Percentiles rank a stretch among this genome's conserved stretches.
Evolutionary conservation across 2,888 invertebrate species (phyloP).

Genomic region (Trichogramma evanescens): DNA sequence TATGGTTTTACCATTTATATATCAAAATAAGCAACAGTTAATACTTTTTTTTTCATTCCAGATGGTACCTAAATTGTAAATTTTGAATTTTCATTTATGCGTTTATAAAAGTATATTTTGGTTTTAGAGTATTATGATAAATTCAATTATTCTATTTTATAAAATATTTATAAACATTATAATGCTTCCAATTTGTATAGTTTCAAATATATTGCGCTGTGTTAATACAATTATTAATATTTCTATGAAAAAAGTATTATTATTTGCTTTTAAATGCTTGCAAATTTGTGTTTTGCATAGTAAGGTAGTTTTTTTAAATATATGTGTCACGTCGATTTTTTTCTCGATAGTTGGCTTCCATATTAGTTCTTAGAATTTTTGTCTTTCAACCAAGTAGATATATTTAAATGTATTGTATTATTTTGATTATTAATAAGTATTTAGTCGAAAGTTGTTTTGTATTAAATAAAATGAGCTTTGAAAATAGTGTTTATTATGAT

Average conservation of each 20-base stretch:
- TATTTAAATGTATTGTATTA: too few species aligned
- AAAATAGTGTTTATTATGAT: too few species aligned
- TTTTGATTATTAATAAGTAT: too few species aligned
- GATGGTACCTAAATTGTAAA: not conserved
- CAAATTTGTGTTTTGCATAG: not conserved
- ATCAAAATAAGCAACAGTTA: too few species aligned
- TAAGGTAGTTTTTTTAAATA: not conserved
- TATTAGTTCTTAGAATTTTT: slow-evolving; percentile 5
- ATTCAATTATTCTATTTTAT: not conserved
- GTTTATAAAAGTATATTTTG: not conserved
- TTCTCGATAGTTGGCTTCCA: slow-evolving; percentile 5
- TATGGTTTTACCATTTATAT: too few species aligned
- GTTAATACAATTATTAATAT: not conserved
- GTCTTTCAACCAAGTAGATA: too few species aligned
- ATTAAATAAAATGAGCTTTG: too few species aligned
- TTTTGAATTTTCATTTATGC: not conserved
- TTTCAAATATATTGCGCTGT: not conserved
- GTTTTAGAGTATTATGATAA: not conserved
- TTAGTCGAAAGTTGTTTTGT: too few species aligned
- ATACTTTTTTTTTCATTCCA: too few species aligned
- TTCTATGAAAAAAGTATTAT: not conserved
- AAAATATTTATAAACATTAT: not conserved
- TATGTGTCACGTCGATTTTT: slow-evolving; percentile 12
- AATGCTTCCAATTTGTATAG: not conserved
- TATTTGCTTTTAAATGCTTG: not conserved